Conservation (phyloP, 1,140 invertebrate species). For the Drosophila lini region DNA sequence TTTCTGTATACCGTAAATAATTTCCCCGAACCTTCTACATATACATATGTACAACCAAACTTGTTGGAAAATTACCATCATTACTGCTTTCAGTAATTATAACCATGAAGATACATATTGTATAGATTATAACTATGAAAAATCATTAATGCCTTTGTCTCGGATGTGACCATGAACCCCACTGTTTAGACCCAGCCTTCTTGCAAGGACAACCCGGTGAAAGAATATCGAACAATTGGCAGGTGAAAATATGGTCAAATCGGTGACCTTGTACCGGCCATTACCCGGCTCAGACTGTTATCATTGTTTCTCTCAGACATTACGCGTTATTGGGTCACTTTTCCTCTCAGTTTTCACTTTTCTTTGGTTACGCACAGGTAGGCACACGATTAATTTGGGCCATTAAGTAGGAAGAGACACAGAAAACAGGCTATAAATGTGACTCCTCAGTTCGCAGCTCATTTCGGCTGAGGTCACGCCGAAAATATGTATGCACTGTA, state of each 20-base stretch:
- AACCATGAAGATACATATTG: constrained; percentile 5
- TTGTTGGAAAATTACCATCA: constrained; percentile 3
- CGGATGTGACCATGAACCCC: neutral
- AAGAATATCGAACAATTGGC: constrained; percentile 25
- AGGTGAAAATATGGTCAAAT: constrained; percentile 39
- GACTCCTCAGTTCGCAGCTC: constrained; percentile 39
- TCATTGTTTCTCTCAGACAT: constrained; percentile 39
- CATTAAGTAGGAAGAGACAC: constrained; percentile 29
- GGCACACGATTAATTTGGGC: constrained; percentile 54
- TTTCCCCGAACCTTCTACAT: neutral
- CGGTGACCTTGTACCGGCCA: constrained; percentile 50
- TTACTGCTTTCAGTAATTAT: neutral
- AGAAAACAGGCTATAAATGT: constrained; percentile 21
- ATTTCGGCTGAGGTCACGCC: constrained; percentile 58
- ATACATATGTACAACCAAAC: neutral
- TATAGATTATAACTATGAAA: constrained; percentile 32
- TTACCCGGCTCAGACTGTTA: constrained; percentile 17
- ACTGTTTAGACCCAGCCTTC: constrained; percentile 17
- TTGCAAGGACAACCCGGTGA: constrained; percentile 4
- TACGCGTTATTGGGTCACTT: constrained; percentile 68
- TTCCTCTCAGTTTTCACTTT: constrained; percentile 42
- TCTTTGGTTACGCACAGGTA: constrained; percentile 47
- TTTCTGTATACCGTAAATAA: no score
- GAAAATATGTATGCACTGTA: constrained; percentile 70
- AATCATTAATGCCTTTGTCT: constrained; percentile 11